These are phyloP conservation scores for Neria commutata DNA, from an alignment of 2,888 invertebrate genomes.

Conservation along the genomic window DNA sequence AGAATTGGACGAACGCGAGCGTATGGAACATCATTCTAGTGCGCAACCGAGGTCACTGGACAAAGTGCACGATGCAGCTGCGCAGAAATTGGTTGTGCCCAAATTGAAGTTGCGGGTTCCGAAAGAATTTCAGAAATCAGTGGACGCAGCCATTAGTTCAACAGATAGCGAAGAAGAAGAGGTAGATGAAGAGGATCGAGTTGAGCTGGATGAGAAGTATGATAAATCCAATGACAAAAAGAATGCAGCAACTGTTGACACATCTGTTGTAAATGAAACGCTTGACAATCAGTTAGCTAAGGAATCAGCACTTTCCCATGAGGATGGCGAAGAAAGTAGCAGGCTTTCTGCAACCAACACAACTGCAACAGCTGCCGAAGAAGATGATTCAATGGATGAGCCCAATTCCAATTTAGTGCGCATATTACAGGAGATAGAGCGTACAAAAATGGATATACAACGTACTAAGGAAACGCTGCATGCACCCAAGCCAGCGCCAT, in stretches of 20 bases:
- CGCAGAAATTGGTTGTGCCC: conserved; percentile 63
- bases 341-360: conserved; percentile 7
- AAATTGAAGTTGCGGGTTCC: conserved; percentile 74
- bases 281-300: too few species aligned
- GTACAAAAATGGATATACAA: conserved; percentile 53
- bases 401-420: conserved; percentile 44
- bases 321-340: conserved; percentile 9
- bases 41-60: conserved; percentile 1
- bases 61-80: not conserved
- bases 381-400: conserved; percentile 40
- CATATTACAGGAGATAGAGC: conserved; percentile 54
- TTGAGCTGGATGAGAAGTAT: conserved; percentile 3
- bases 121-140: conserved; percentile 65
- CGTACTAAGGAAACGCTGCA: conserved; percentile 48
- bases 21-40: conserved; percentile 30
- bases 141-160: conserved; percentile 58
- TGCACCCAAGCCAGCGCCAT: conserved; percentile 13
- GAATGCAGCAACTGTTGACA: conserved; percentile 28
- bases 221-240: too few species aligned
- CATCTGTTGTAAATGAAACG: conserved; percentile 35
- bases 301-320: conserved; percentile 26
- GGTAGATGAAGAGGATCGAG: conserved; percentile 36
- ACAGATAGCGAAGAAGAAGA: conserved; percentile 56
- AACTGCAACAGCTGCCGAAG: conserved; percentile 23
- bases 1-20: conserved; percentile 34